These are phyloP conservation scores for Xestobium rufovillosum DNA, from an alignment of 2,888 invertebrate genomes.

Conservation along the genomic window DNA sequence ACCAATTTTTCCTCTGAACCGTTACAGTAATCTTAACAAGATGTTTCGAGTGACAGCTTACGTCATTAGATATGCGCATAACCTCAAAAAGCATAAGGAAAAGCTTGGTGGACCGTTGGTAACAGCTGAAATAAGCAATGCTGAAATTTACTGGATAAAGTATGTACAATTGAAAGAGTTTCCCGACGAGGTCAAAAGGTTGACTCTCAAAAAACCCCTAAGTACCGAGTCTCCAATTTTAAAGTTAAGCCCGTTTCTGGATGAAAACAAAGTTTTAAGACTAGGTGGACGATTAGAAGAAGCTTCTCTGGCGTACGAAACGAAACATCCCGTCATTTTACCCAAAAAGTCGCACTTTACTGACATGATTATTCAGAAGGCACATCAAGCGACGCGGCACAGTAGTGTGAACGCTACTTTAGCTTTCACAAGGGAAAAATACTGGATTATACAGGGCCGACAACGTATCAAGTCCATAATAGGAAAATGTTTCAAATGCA, in stretches of 20 bases:
- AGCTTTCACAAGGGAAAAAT: constrained; percentile 4
- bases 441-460: constrained; percentile 7
- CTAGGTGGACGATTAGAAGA: constrained; percentile 6
- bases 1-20: too few species aligned
- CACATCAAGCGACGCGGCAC: constrained; percentile 3
- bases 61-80: constrained; percentile 1
- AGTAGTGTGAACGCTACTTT: constrained; percentile 4
- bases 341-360: constrained; percentile 2
- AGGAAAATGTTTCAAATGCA: constrained; percentile 7
- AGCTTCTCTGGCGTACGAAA: constrained; percentile 1
- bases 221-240: constrained; percentile 5
- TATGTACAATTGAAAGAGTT: constrained; percentile 5
- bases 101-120: neutral
- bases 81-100: neutral
- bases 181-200: neutral
- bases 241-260: constrained; percentile 8
- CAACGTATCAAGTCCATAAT: constrained; percentile 6
- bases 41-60: constrained; percentile 3
- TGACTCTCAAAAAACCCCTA: neutral
- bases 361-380: constrained; percentile 1
- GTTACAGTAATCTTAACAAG: too few species aligned
- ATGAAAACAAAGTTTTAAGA: constrained; percentile 9
- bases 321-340: constrained; percentile 7
- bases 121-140: constrained; percentile 5
- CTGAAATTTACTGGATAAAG: constrained; percentile 12